Base-by-base conservation (phyloP, 2,797 vertebrate genomes). In the Halcyon smyrnensis region DNA sequence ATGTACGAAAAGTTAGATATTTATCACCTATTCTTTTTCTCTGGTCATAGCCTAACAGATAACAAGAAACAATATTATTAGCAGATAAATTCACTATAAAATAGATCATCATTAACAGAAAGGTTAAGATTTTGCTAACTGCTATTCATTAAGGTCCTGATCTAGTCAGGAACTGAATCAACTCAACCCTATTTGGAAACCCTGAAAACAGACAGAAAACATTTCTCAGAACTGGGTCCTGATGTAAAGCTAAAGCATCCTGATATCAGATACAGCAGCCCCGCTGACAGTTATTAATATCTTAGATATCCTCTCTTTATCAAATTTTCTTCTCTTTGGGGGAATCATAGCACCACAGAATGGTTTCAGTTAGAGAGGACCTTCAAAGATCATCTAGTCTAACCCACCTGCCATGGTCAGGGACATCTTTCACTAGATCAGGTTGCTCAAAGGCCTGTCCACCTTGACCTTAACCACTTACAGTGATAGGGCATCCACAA, bases 401-500 rank as follows among this genome's bases (percentile, higher is more conserved):
- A 48, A 50, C 1, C 1, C 4, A 3, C 4, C 10, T 71, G 36
- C 20, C 14, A 7, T 20, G 18, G 20, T 7, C 15, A 85, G 12
- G 19, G 10, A 11, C 28, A 43, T 1, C 25, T 78, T 28, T 6
- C 28, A 51, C 17, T 32, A 8, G 2, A 2, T 8, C 39, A 48
- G 3, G 12, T 18, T 68, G 2, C 12, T n/a, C 20, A 34, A 57
- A 71, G 14, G 14, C 16, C 4, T 4, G 6, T 56, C 25, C 76
- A 86, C 3, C 15, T 12, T 65, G 14, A 2, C 9, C 34, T 53
- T 70, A 43, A 11, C 2, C 34, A 21, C 6, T 74, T 70, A 7
- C 36, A 77, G 3, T 1, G 13, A 30, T 30, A 11, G 0, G 1
- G 6, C 17, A 37, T 3, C n/a, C 50, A 48, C 21, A 51, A 15